Percentiles rank a stretch among this genome's conserved stretches.
These are phyloP conservation scores for Chrysoperla carnea DNA, from an alignment of 1,140 invertebrate genomes.

Conservation along the genomic window DNA sequence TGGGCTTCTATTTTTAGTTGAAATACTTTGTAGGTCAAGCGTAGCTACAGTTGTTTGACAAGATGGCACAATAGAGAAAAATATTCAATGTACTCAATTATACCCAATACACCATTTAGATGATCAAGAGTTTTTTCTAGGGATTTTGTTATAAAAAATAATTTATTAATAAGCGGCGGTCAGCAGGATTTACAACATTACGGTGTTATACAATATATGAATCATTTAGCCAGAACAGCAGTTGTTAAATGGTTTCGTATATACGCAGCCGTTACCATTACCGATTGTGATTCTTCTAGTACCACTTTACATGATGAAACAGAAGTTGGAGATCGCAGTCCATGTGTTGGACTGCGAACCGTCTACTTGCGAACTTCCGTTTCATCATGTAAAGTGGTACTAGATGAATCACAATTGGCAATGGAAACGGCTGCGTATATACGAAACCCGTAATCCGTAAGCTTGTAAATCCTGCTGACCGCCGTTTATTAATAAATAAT, in stretches of 20 bases:
- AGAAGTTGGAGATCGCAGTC: slow-evolving; percentile 86
- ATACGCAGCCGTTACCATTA: slow-evolving; percentile 28
- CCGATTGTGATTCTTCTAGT: background rate
- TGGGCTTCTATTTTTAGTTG: slow-evolving; percentile 15
- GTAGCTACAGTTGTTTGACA: slow-evolving; percentile 49
- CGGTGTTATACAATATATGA: slow-evolving; percentile 78
- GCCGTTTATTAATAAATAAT: background rate
- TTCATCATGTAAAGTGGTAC: no score
- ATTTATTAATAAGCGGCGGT: no score
- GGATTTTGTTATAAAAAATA: slow-evolving; percentile 74
- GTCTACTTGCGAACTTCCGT: no score
- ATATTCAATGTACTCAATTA: slow-evolving; percentile 70
- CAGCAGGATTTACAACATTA: slow-evolving; percentile 38
- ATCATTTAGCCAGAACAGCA: slow-evolving; percentile 77
- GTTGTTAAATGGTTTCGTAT: slow-evolving; percentile 76
- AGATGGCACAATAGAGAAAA: slow-evolving; percentile 67
- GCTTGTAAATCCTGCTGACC: no score
- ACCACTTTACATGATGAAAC: slow-evolving; percentile 14
- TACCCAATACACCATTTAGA: slow-evolving; percentile 90
- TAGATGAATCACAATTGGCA: no score
- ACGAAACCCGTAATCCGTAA: no score
- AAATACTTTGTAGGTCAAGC: slow-evolving; percentile 2
- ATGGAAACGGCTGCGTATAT: no score
- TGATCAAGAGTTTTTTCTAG: slow-evolving; percentile 92
- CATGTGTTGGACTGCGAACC: slow-evolving; percentile 76